These are phyloP conservation scores for Andrena haemorrhoa DNA, from an alignment of 2,888 invertebrate species.

Conservation along the genomic window DNA sequence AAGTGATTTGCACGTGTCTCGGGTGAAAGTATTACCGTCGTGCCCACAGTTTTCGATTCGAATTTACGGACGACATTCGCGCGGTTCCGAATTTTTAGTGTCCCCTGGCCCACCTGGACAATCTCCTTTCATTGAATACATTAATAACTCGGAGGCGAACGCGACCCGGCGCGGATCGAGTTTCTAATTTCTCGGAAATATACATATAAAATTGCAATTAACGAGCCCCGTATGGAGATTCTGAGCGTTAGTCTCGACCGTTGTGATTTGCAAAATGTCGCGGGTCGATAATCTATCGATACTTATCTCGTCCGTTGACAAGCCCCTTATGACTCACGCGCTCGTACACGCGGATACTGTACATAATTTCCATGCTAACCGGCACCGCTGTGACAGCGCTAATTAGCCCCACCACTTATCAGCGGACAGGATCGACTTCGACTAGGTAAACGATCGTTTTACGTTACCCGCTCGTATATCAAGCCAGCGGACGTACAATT, in stretches of 20 bases:
- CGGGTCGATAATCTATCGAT: constrained; percentile 5
- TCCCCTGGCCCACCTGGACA: constrained; percentile 17
- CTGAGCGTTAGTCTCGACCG: neutral
- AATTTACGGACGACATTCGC: constrained; percentile 49
- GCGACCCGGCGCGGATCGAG: neutral
- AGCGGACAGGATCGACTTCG: neutral
- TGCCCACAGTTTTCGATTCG: constrained; percentile 30
- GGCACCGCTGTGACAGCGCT: neutral
- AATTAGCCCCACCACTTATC: constrained; percentile 19
- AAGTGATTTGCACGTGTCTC: constrained; percentile 57
- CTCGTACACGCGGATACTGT: neutral
- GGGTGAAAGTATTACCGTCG: constrained; percentile 71
- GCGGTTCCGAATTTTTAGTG: constrained; percentile 27
- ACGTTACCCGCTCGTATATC: neutral
- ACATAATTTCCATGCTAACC: constrained; percentile 12
- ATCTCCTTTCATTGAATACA: constrained; percentile 23
- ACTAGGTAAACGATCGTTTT: constrained; percentile 1
- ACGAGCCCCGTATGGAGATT: neutral
- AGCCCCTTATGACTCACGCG: neutral
- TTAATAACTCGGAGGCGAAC: constrained; percentile 19
- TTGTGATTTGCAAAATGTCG: neutral
- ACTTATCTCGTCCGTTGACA: neutral
- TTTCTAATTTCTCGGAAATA: neutral
- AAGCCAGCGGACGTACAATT: neutral
- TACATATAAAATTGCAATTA: neutral